phyloP scores from a whole-genome alignment of 2,797 vertebrate species.

The Sphaeramia orbicularis region DNA sequence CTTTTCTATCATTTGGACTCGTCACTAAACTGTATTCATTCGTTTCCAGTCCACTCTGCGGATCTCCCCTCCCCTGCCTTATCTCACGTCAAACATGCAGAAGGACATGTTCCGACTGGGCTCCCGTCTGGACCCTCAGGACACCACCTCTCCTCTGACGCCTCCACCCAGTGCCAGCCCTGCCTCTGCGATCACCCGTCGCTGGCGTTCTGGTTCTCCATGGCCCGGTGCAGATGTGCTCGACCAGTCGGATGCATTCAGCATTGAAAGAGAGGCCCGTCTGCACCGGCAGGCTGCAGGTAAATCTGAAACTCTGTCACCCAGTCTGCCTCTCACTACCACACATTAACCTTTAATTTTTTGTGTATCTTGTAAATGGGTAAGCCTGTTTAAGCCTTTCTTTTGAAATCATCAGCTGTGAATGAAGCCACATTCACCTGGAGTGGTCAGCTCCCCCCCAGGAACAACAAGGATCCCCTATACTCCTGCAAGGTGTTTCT shows the following conservation, averaged over 20 bases:
- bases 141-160: slow-evolving; percentile 87
- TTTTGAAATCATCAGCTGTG: slow-evolving; percentile 85
- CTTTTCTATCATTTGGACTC: neutral
- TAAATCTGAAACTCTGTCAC: slow-evolving; percentile 52
- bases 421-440: slow-evolving; percentile 98
- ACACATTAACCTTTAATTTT: too few species aligned
- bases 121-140: slow-evolving; percentile 89
- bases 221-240: slow-evolving; percentile 94
- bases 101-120: slow-evolving; percentile 92
- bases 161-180: slow-evolving; percentile 85
- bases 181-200: slow-evolving; percentile 87
- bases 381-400: neutral
- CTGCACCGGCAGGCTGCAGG: slow-evolving; percentile 97
- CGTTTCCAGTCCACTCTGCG: slow-evolving; percentile 91
- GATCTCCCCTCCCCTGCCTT: slow-evolving; percentile 95
- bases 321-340: too few species aligned
- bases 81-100: slow-evolving; percentile 89
- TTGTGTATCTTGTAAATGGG: too few species aligned
- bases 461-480: slow-evolving; percentile 96
- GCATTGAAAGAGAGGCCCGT: slow-evolving; percentile 96
- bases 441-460: slow-evolving; percentile 96
- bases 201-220: slow-evolving; percentile 92
- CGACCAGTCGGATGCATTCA: slow-evolving; percentile 92
- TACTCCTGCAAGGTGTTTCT: slow-evolving; percentile 99
- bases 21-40: too few species aligned